Base-by-base conservation (phyloP, 2,113 vertebrate species). In the Zapornia atra region DNA sequence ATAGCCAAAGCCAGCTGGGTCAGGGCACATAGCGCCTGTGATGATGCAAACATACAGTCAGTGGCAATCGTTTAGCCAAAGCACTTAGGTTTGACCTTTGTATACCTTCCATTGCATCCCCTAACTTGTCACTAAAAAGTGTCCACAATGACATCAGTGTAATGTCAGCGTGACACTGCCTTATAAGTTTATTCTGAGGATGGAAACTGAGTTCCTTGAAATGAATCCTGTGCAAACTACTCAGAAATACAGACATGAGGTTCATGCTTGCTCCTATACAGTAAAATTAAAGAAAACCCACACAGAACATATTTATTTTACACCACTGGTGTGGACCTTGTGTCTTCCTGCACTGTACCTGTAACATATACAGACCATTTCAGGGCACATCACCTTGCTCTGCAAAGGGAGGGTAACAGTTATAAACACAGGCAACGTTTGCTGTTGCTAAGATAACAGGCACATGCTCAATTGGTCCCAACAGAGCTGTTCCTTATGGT, bases 81-180 rank as follows among this genome's bases (percentile, higher is more conserved):
- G 38, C 20, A 4, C 34, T 81, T 63, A 36, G 2, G 21, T 85
- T 82, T 86, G 65, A 65, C 70, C 71, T 89, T 76, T 72, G 20
- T 59, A 53, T 66, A 83, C 46, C 56, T 88, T 73, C 50, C 2
- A 0, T 20, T 50, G 22, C 6, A 1, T n/a, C 38, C 26, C 26
- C 24, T 78, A 3, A 1, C 34, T 79, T 34, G 17, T 14, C 50
- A 83, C 26, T 42, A 82, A 71, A 75, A 88, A 12, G 12, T 0
- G 0, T 26, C 65, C 5, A 1, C 26, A 33, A 15, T 34, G 56
- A 46, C 28, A 44, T 11, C 15, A 31, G 13, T 3, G 46, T 33
- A 28, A 61, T 1, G 1, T n/a, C 60, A 26, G 5, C 6, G 6
- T 4, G 10, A 11, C 21, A 9, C 2, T 25, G 15, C 28, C 31